Evolutionary conservation across 2,888 invertebrate species (phyloP), one percentile per base, ranked within the genome.

Genomic region (Nomada ferruginata): DNA sequence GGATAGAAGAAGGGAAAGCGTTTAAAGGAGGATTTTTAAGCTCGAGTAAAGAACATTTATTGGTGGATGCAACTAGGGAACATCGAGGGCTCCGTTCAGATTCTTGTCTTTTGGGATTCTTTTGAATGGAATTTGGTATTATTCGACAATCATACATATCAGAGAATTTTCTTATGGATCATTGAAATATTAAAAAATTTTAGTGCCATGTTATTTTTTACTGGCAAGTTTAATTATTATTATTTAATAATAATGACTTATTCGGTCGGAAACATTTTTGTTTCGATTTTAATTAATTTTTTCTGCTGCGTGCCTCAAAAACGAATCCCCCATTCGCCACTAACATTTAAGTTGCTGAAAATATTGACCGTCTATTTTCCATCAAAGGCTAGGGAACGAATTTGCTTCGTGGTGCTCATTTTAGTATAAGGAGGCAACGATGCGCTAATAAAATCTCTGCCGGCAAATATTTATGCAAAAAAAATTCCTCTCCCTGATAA

Each of bases 381-480:
- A 69, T 69, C 23, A 57, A 57, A 69, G 26, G 23, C 20, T 15
- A 53, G 36, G 15, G 9, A 23, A 42, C 53, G 42, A 18, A 20
- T 42, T 53, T n/a, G 20, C 36, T 15, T 66, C n/a, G 23, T 11
- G 15, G 26, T 7, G n/a, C 50, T 53, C 36, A 36, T 66, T 55
- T 55, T 42, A 10, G 20, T 53, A 15, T 15, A 15, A 42, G 50
- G 61, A 23, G 2, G 61, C 63, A 63, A 52, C 53, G 63, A 63
- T 47, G 55, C 72, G 55, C 44, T 63, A 55, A 52, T 68, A 29
- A 61, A 75, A 61, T n/a, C 57, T 36, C 52, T 9, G 42, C 11
- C n/a, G 60, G 42, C n/a, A 61, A 53, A 75, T 29, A 44, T 47
- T 52, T 59, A 42, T 50, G 7, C 20, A 13, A 15, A 13, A 59